These are phyloP conservation scores for Apostichopus parvimensis DNA, from an alignment of 35 echinoderm and acorn worm species.

Conservation along the genomic window DNA sequence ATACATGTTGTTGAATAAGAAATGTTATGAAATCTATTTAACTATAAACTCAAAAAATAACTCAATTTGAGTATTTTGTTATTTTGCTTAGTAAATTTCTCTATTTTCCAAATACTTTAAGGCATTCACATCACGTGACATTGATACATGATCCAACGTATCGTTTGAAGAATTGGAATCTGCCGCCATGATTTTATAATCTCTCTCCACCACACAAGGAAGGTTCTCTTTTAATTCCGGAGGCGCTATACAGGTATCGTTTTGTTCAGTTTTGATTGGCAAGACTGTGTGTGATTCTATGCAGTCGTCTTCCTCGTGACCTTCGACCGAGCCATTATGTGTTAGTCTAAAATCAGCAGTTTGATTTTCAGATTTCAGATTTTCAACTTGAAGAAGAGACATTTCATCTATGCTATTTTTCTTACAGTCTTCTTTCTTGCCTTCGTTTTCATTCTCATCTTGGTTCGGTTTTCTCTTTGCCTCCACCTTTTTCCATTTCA, in stretches of 20 bases:
- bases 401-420: constrained; percentile 31
- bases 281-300: constrained; percentile 27
- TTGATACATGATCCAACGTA: not conserved
- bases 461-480: constrained; percentile 77
- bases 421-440: not conserved
- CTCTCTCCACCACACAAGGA: constrained; percentile 4
- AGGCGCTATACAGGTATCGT: not conserved
- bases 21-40: too few relatives aligned
- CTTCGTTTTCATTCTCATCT: constrained; percentile 35
- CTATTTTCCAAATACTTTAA: not conserved
- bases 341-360: constrained; percentile 42
- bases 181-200: not conserved
- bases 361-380: constrained; percentile 1
- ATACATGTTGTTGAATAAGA: too few relatives aligned
- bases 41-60: too few relatives aligned
- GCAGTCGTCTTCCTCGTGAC: not conserved
- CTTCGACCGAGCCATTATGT: not conserved
- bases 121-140: not conserved
- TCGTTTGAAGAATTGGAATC: not conserved
- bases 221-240: constrained; percentile 9
- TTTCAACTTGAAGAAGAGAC: not conserved
- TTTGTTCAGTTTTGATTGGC: constrained; percentile 31
- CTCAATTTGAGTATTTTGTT: too few relatives aligned
- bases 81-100: not conserved
- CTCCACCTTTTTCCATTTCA: constrained; percentile 99